These are phyloP conservation scores for Donacobius atricapilla DNA, from an alignment of 2,113 vertebrate genomes.

Conservation along the genomic window DNA sequence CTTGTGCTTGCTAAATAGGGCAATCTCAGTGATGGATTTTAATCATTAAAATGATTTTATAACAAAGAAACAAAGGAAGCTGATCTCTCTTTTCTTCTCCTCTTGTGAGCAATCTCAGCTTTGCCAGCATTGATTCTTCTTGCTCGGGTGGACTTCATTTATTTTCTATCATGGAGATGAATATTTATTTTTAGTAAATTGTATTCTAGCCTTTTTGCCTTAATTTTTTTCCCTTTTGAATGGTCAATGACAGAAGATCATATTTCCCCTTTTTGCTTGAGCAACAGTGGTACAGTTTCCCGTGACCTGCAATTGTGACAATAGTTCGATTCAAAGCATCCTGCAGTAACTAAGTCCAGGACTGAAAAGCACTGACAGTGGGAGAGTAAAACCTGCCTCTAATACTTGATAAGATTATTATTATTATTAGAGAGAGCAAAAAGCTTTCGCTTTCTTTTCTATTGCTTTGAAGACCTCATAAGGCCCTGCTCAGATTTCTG, in stretches of 20 bases:
- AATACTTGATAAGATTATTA: constrained; percentile 64
- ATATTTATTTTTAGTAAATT: constrained; percentile 9
- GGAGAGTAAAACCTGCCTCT: constrained; percentile 28
- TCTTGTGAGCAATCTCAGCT: constrained; percentile 6
- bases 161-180: constrained; percentile 10
- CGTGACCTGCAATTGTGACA: background rate
- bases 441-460: constrained; percentile 67
- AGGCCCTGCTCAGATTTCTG: constrained; percentile 70
- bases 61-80: constrained; percentile 62
- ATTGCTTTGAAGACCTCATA: constrained; percentile 67
- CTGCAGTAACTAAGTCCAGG: constrained; percentile 6
- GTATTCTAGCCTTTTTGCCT: background rate
- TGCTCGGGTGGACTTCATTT: background rate
- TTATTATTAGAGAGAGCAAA: constrained; percentile 57
- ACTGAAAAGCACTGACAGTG: constrained; percentile 8
- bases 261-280: background rate
- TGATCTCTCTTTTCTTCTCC: background rate
- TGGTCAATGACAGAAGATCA: background rate
- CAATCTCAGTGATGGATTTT: constrained; percentile 45
- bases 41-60: constrained; percentile 62
- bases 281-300: background rate
- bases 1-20: background rate
- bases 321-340: background rate
- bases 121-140: constrained; percentile 21
- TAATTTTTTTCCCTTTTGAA: background rate